phyloP scores from a whole-genome alignment of 2,797 vertebrate species.

The Coendou prehensilis region DNA sequence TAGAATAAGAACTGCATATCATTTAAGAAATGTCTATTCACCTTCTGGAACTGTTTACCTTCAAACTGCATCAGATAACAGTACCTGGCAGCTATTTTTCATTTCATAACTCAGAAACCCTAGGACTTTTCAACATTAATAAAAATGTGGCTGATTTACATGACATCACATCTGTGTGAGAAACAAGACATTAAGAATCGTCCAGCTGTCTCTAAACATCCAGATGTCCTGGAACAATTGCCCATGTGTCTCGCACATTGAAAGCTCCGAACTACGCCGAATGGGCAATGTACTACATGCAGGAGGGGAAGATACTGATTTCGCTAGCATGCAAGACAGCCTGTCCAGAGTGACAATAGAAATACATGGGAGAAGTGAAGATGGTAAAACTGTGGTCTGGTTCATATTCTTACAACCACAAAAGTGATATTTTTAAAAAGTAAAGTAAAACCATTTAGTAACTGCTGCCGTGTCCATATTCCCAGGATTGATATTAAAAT shows the following conservation, averaged over 20 bases:
- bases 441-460: background rate
- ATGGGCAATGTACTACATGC: fast-evolving
- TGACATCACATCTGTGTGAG: background rate
- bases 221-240: background rate
- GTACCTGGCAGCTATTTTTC: background rate
- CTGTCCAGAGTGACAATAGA: background rate
- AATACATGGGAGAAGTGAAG: background rate
- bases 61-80: background rate
- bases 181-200: background rate
- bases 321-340: background rate
- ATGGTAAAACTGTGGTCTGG: too few relatives aligned
- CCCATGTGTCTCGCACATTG: background rate
- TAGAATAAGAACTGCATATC: background rate
- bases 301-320: fast-evolving
- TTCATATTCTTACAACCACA: background rate
- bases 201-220: background rate
- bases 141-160: background rate
- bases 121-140: background rate
- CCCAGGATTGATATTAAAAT: background rate
- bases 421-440: background rate
- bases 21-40: background rate
- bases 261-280: fast-evolving
- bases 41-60: background rate
- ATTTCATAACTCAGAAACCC: background rate
- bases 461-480: background rate